Base-by-base conservation (phyloP, 2,797 vertebrate species). In the Oreonectes daqikongensis region DNA sequence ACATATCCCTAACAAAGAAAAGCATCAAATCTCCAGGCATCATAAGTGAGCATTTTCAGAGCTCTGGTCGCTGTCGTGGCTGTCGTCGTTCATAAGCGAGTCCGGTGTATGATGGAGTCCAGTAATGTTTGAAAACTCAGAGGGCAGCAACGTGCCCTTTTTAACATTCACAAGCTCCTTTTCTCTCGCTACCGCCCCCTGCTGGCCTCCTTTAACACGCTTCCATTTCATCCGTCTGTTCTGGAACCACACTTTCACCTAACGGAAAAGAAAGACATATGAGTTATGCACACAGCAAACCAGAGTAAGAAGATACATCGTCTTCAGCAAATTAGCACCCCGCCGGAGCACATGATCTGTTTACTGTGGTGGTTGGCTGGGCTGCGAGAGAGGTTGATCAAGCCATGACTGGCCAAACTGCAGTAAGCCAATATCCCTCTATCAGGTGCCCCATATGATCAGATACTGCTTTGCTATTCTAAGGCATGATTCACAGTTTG, bases 171-270 rank as follows among this genome's bases (percentile, higher is more conserved):
- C 96, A 90, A 98, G 95, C 95, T 99, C 97, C 86, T 98, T 99
- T 86, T 99, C 97, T 57, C 96, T 93, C 4, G 97, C 96, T 0
- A 95, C 95, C 4, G 95, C 96, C 75, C 96, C 97, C 90, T 98
- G 97, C 87, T 99, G 97, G 63, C 97, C 97, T 26, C 97, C 97
- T 89, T 99, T 99, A 85, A 99, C 97, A 59, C 97, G 87, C 87
- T 99, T 99, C 97, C 97, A 99, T 89, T 99, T 99, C 97, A 99
- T 99, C 71, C 97, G 87, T 75, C 97, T 90, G 92, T 99, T 99
- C 90, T 99, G 97, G 92, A 99, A 99, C 97, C 97, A 99, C 76
- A 99, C 97, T 88, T 99, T 99, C 80, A 99, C 97, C 97, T 99
- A 85, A 1, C n/a, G 48, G 26, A 48, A 22, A 57, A 72, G 30